A percentile compares a stretch with the other conserved stretches of the same genome.
phyloP scores from a whole-genome alignment of 2,888 invertebrate genomes.

The Gnatocerus cornutus region DNA sequence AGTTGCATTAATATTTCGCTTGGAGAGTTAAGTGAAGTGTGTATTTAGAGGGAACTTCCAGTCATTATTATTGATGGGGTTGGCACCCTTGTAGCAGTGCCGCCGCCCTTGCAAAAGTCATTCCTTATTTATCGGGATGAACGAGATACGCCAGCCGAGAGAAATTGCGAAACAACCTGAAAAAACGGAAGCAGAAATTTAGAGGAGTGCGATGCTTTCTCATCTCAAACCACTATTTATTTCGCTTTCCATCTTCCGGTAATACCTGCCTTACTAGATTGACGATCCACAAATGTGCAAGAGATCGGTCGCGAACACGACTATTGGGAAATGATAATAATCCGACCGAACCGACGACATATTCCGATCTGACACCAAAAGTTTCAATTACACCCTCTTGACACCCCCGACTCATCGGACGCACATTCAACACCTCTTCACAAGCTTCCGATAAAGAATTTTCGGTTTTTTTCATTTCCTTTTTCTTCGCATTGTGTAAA shows the following conservation, averaged over 20 bases:
- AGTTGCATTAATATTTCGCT: slow-evolving; percentile 69
- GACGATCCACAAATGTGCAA: slow-evolving; percentile 35
- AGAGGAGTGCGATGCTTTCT: slow-evolving; percentile 51
- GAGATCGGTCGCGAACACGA: slow-evolving; percentile 25
- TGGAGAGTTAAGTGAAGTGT: slow-evolving; percentile 68
- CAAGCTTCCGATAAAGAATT: slow-evolving; percentile 28
- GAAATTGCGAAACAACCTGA: slow-evolving; percentile 55
- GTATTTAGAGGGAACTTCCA: slow-evolving; percentile 68
- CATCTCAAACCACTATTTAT: slow-evolving; percentile 50
- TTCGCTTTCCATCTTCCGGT: slow-evolving; percentile 46
- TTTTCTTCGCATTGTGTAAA: slow-evolving; percentile 34
- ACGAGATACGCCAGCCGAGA: slow-evolving; percentile 54
- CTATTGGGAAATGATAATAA: slow-evolving; percentile 47
- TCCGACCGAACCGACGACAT: slow-evolving; percentile 37
- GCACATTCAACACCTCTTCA: slow-evolving; percentile 18
- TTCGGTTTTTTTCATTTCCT: slow-evolving; percentile 38
- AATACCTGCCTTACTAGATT: slow-evolving; percentile 47
- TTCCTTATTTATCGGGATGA: slow-evolving; percentile 64
- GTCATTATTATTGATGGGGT: slow-evolving; percentile 69
- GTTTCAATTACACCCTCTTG: slow-evolving; percentile 39
- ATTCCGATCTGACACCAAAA: slow-evolving; percentile 34
- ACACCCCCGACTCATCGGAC: slow-evolving; percentile 16
- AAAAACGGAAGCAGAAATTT: slow-evolving; percentile 51
- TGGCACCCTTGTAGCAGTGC: slow-evolving; percentile 63
- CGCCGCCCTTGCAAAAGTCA: slow-evolving; percentile 63